Percentiles rank a stretch among this genome's conserved stretches.
Conservation (phyloP, 1,140 invertebrate species). For the Brachionus manjavacas region DNA sequence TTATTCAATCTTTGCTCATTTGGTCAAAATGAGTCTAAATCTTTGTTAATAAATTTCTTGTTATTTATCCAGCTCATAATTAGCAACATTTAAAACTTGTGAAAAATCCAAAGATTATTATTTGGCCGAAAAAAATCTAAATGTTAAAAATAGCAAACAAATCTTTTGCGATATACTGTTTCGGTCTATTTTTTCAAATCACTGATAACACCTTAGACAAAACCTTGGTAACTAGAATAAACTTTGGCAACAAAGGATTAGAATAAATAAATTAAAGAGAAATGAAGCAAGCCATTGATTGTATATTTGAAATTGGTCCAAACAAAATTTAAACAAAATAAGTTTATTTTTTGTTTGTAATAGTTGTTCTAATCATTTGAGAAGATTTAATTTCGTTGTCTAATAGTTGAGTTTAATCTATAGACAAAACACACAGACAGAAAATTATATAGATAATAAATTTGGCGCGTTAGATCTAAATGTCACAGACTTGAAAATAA, state of each 20-base stretch:
- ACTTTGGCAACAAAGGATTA: neutral
- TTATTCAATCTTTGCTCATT: constrained; percentile 4
- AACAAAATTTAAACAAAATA: neutral
- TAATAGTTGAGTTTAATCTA: neutral
- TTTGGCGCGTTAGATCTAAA: neutral
- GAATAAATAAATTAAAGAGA: neutral
- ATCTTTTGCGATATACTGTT: neutral
- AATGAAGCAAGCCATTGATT: neutral
- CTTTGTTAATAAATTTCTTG: constrained; percentile 14
- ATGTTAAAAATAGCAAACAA: neutral
- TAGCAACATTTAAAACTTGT: constrained; percentile 17
- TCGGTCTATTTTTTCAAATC: neutral
- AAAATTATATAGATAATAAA: constrained; percentile 16
- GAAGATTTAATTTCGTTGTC: constrained; percentile 27
- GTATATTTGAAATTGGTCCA: neutral
- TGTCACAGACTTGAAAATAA: constrained; percentile 6
- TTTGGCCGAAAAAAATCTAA: neutral
- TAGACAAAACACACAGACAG: neutral
- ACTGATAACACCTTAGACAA: neutral
- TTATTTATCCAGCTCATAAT: neutral
- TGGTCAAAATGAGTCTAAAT: neutral
- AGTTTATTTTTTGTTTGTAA: constrained; percentile 18
- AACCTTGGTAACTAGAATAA: neutral
- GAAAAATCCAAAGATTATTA: neutral
- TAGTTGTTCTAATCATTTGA: neutral